These are phyloP conservation scores for Cactoblastis cactorum DNA, from an alignment of 2,888 invertebrate genomes.

Conservation along the genomic window DNA sequence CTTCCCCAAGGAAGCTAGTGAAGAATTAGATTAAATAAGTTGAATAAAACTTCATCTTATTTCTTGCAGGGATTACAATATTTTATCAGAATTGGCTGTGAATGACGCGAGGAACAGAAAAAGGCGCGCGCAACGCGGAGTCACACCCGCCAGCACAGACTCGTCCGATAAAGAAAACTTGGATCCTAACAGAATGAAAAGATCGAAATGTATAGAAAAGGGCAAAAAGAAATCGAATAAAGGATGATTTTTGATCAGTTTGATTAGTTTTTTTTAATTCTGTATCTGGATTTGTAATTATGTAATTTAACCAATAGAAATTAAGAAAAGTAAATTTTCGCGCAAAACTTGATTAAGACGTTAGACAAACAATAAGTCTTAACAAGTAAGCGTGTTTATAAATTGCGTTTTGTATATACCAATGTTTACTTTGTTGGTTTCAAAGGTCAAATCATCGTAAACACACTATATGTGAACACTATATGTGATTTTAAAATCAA, in stretches of 20 bases:
- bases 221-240: conserved; percentile 27
- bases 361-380: too few species aligned
- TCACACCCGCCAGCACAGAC: conserved; percentile 58
- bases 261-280: neutral
- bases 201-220: conserved; percentile 29
- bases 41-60: neutral
- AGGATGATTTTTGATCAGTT: neutral
- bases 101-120: conserved; percentile 30
- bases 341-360: too few species aligned
- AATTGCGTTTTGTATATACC: too few species aligned
- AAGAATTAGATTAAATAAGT: neutral
- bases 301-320: too few species aligned
- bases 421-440: too few species aligned
- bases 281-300: too few species aligned
- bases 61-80: conserved; percentile 41
- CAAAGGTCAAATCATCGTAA: too few species aligned
- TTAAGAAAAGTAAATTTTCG: too few species aligned
- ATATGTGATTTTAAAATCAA: too few species aligned
- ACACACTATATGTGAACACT: too few species aligned
- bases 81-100: conserved; percentile 41
- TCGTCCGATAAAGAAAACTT: conserved; percentile 71
- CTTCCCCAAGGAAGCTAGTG: too few species aligned
- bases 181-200: conserved; percentile 58
- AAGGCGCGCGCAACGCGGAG: conserved; percentile 38
- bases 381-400: too few species aligned